Base-by-base conservation (phyloP, 2,888 invertebrate species). In the Idaea biselata region DNA sequence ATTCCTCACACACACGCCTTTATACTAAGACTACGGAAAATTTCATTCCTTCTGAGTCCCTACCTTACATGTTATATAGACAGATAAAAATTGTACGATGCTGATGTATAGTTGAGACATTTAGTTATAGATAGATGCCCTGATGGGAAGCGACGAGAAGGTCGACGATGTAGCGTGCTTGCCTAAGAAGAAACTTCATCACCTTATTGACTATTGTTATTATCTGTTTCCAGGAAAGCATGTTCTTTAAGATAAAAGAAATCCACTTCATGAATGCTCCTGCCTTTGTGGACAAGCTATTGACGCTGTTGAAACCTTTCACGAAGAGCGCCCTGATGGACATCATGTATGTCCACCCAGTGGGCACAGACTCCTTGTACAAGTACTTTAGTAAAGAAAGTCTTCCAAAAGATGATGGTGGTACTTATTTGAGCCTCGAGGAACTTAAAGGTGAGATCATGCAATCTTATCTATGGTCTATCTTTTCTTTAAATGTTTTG, bases 251-350 rank as follows among this genome's bases (percentile, higher is more conserved):
- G 54, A 83, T 96, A 1, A 94, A 95, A 73, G 95, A 94, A 0
- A 86, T 96, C 6, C 96, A 96, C 78, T 96, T 96, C 69, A 83
- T 96, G 65, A 96, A 95, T 76, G 94, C 95, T 0, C 94, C 95
- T 0, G 87, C 93, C 0, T 95, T 96, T 71, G 94, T 96, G 93
- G 96, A 96, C 74, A 94, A 94, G 73, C 81, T 96, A 64, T 79
- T 96, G 86, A 93, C 94, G 65, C 76, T 96, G 69, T 91, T 96
- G 85, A 94, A 89, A 76, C 96, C 96, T 0, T 96, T 96, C 75
- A 94, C 96, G 93, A 96, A 95, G 77, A 96, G 96, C 73, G 93
- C 94, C 56, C 81, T 96, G 0, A 69, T 90, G 60, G 87, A 88
- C 54, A 82, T 93, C 58, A 75, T 95, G 6, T 84, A 89, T 64